Percentiles rank a stretch among this genome's conserved stretches.
Evolutionary conservation across 2,888 invertebrate genomes (phyloP).

Genomic region (Agriopis aurantiaria): DNA sequence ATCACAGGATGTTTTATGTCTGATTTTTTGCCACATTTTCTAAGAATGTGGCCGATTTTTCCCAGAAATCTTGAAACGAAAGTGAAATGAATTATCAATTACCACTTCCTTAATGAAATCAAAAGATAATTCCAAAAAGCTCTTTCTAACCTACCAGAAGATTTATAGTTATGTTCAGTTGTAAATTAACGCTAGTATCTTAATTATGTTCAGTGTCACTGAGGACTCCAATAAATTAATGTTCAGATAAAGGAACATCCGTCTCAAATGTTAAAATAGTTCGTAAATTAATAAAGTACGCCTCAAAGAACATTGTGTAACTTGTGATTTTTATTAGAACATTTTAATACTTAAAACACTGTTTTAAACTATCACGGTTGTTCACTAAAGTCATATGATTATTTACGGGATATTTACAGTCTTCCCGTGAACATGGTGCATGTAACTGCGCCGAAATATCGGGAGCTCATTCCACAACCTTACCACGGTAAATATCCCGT

Average conservation of each 20-base stretch:
- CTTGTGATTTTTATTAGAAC: constrained; percentile 17
- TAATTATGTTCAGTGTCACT: constrained; percentile 27
- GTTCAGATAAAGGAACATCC: constrained; percentile 26
- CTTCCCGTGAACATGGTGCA: too few relatives aligned
- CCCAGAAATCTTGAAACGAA: neutral
- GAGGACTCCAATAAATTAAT: constrained; percentile 24
- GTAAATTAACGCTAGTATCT: constrained; percentile 30
- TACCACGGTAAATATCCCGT: too few relatives aligned
- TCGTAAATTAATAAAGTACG: constrained; percentile 13
- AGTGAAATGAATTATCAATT: constrained; percentile 15
- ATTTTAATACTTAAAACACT: neutral
- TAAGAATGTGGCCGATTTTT: neutral
- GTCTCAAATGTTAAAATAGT: constrained; percentile 16
- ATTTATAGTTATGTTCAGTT: constrained; percentile 26
- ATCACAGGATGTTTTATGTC: too few relatives aligned
- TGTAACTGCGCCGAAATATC: too few relatives aligned
- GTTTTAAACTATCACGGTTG: too few relatives aligned
- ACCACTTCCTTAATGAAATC: constrained; percentile 24
- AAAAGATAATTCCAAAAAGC: constrained; percentile 20
- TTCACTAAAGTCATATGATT: too few relatives aligned
- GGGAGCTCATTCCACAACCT: too few relatives aligned
- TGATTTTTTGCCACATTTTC: too few relatives aligned
- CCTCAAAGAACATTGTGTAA: neutral
- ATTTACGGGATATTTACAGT: too few relatives aligned
- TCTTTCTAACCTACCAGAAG: constrained; percentile 19